Evolutionary conservation across 2,113 vertebrate genomes (phyloP).

Genomic region (Catharus fuscescens): DNA sequence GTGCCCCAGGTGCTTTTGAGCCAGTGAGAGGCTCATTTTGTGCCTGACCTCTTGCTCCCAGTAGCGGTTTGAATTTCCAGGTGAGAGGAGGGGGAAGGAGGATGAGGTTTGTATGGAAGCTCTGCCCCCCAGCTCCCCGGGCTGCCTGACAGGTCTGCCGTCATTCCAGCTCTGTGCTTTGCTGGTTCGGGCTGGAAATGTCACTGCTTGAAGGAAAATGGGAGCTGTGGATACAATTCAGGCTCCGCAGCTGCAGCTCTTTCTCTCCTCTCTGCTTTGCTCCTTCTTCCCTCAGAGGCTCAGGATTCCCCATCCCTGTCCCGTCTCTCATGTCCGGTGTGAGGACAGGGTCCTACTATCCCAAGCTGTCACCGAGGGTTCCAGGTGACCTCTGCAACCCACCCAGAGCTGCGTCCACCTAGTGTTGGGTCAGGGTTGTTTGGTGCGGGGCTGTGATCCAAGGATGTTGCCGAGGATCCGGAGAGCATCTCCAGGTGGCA

Average conservation of each 20-base stretch:
- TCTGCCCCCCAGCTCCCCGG: rapidly evolving
- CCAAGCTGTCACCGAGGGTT: rapidly evolving
- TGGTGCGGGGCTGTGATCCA: rapidly evolving
- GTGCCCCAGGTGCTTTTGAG: not conserved
- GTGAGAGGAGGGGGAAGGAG: not conserved
- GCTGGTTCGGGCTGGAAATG: not conserved
- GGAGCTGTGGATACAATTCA: not conserved
- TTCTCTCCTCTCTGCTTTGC: not conserved
- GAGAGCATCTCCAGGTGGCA: not conserved
- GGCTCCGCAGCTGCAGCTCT: not conserved
- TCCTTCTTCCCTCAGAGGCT: not conserved
- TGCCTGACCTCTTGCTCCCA: not conserved
- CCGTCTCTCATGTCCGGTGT: rapidly evolving
- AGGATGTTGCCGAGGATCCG: rapidly evolving
- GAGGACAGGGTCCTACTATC: not conserved
- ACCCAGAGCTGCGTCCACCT: rapidly evolving
- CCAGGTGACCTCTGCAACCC: not conserved
- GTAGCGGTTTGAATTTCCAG: not conserved
- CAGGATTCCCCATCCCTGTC: not conserved
- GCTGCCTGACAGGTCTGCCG: not conserved
- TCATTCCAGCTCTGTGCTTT: not conserved
- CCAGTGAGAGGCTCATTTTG: rapidly evolving
- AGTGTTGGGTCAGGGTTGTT: not conserved
- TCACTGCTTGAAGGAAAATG: not conserved
- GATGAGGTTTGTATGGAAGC: not conserved